Evolutionary conservation across 92 coral and sea anemone genomes (phyloP).

Genomic region (Plumapathes pennacea): DNA sequence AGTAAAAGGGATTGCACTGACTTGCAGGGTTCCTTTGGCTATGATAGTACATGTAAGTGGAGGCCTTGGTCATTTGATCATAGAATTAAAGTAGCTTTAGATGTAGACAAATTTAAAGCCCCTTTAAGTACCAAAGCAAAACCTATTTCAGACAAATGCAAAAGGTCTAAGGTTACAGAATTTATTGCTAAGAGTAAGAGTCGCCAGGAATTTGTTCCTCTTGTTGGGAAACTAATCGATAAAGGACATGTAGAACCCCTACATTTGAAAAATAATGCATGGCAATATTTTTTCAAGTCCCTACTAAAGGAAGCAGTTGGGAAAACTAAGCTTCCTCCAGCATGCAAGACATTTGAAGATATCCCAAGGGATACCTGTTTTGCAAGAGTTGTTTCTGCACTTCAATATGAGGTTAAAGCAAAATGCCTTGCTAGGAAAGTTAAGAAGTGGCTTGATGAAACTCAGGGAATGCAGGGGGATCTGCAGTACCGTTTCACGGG

Average conservation of each 20-base stretch:
- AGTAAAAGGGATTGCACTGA: constrained; percentile 35
- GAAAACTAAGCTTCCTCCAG: constrained; percentile 28
- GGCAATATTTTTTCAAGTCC: constrained; percentile 41
- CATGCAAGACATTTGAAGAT: constrained; percentile 39
- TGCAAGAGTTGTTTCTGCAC: constrained; percentile 33
- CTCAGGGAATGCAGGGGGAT: constrained; percentile 42
- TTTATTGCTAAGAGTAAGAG: constrained; percentile 52
- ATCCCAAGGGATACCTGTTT: constrained; percentile 34
- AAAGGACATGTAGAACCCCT: constrained; percentile 61
- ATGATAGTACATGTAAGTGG: constrained; percentile 31
- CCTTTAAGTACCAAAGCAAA: constrained; percentile 14
- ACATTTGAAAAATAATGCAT: constrained; percentile 51
- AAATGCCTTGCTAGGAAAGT: constrained; percentile 18
- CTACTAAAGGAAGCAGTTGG: constrained; percentile 43
- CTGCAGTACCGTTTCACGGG: constrained; percentile 59
- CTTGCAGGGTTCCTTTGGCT: constrained; percentile 46
- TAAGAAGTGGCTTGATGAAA: constrained; percentile 42
- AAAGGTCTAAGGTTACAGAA: constrained; percentile 39
- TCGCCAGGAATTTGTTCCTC: constrained; percentile 48
- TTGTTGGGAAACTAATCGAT: constrained; percentile 39
- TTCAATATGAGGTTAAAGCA: constrained; percentile 29
- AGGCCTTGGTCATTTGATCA: constrained; percentile 43
- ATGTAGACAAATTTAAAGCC: constrained; percentile 28
- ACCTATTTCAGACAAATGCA: constrained; percentile 13
- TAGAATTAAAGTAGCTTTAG: constrained; percentile 20